Evolutionary conservation across 2,113 vertebrate species (phyloP), one percentile per base, ranked within the genome.

Genomic region (Ailurus styani): DNA sequence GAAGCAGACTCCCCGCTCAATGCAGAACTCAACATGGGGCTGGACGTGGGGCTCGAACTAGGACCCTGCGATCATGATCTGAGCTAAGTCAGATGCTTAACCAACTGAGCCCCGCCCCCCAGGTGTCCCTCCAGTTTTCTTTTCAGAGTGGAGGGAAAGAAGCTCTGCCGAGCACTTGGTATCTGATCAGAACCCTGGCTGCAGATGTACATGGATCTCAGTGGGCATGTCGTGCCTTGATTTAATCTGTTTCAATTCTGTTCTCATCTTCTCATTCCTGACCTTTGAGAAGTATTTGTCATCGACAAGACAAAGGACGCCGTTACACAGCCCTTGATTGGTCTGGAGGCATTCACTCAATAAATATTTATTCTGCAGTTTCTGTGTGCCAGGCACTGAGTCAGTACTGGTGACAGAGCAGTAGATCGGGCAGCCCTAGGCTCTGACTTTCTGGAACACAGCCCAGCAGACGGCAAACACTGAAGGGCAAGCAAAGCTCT

Each of bases 331-430:
- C 27, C 31, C 6, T 5, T 45, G 42, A 29, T 55, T 25, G 34
- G 7, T 62, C 70, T 47, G 13, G 37, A 95, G 68, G n/a, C n/a
- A 93, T 86, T 79, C 13, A 0, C 29, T 83, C 27, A 11, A 50
- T 77, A 97, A 91, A 89, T 93, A 82, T 96, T 97, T 95, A 83
- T 87, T 73, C 64, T 95, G 21, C 15, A 83, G 29, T 70, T 85
- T 94, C 87, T 57, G 17, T 27, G 31, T 84, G 27, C 66, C 75
- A 70, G 79, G 29, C 31, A 57, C 64, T 47, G 64, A 94, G 73
- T 93, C 86, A 86, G 62, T 62, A 34, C 42, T 52, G 17, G 40
- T 13, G 31, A 64, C n/a, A 62, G 54, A 78, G 25, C 1, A 2
- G 31, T 52, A 18, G 14, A 11, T 66, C 37, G 29, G 70, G 34